A percentile compares a stretch with the other conserved stretches of the same genome.
phyloP scores from a whole-genome alignment of 2,113 vertebrate species.

The Mus musculus region DNA sequence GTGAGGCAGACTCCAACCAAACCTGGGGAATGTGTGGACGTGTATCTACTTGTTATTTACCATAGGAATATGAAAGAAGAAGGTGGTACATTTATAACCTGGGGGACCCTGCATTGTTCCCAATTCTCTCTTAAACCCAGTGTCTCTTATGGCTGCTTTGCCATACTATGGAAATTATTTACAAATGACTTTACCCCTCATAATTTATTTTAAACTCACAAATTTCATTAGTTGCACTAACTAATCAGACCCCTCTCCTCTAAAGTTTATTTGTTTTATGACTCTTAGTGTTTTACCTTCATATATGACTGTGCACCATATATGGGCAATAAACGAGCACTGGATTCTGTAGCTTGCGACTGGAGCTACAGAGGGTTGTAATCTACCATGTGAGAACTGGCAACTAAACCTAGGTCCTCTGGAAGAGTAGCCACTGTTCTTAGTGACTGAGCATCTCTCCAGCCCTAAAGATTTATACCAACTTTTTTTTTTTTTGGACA shows the following conservation, averaged over 20 bases:
- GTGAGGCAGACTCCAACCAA: not conserved
- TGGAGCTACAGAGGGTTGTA: not conserved
- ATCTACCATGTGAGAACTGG: not conserved
- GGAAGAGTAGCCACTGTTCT: not conserved
- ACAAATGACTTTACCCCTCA: not conserved
- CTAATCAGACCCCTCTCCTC: too few relatives aligned
- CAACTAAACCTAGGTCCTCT: not conserved
- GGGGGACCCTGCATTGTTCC: not conserved
- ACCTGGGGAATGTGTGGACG: not conserved
- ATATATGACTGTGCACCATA: too few relatives aligned
- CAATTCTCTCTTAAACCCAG: not conserved
- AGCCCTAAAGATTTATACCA: not conserved
- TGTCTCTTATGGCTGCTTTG: not conserved
- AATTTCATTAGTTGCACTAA: not conserved
- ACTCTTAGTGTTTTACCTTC: too few relatives aligned
- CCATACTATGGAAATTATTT: not conserved
- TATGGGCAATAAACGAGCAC: not conserved
- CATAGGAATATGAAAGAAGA: not conserved
- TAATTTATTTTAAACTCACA: not conserved
- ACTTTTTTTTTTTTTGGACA: not conserved
- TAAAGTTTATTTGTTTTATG: not conserved
- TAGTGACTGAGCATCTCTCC: not conserved
- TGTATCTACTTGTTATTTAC: not conserved
- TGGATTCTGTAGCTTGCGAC: not conserved
- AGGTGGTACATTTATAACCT: not conserved